Evolutionary conservation across 2,113 vertebrate genomes (phyloP), one percentile per base, ranked within the genome.

Genomic region (Nyctibius bracteatus): DNA sequence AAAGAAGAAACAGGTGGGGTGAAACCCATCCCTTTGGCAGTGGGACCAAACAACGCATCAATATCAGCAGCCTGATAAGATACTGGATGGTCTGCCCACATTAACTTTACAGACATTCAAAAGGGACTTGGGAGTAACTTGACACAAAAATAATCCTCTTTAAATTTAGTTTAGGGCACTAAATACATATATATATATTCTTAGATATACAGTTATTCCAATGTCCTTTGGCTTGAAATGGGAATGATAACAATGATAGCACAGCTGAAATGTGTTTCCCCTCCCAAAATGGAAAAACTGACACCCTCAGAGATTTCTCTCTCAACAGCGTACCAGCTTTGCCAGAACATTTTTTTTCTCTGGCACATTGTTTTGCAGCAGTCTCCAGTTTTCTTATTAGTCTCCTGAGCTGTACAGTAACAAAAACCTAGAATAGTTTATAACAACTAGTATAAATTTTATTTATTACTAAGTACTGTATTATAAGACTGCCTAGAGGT

Each of bases 381-480:
- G 6, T 59, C 30, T 66, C 31, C 21, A 70, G 23, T 23, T 73
- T 90, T 82, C 8, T 1, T 51, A 61, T 35, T 73, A 52, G 75
- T 55, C 58, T 95, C 75, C 51, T 74, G 77, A 86, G 79, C 7
- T 67, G 54, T n/a, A 54, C n/a, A 73, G 25, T 58, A 78, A 90
- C 51, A 63, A 88, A 88, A 94, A 95, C 31, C 37, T 78, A 39
- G 14, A 43, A 31, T 22, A 58, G 13, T 83, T 94, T 88, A 61
- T 58, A 90, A 88, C n/a, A 77, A 86, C 61, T 28, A 37, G 19
- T 73, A 70, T 62, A 90, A 81, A 86, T 74, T 88, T 77, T 81
- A 77, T 92, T 68, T 82, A 62, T 88, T 90, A 62, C n/a, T 54
- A 62, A 28, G 9, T 66, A 66, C 17, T 88, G 3, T 41, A 62